These are phyloP conservation scores for Meandrina meandrites DNA, from an alignment of 92 coral and sea anemone genomes.

Conservation along the genomic window DNA sequence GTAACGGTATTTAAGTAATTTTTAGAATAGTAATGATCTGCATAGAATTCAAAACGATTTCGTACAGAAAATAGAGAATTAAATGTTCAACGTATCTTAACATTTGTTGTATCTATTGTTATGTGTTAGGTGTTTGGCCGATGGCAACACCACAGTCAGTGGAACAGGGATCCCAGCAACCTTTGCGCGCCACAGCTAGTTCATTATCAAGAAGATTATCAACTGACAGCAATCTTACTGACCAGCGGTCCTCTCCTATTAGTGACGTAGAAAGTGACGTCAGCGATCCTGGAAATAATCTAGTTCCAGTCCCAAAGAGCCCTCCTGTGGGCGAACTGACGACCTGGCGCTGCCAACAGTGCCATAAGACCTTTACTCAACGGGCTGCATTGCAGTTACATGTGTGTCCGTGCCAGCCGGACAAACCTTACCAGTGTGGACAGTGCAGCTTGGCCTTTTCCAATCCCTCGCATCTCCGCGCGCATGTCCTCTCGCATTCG, in stretches of 20 bases:
- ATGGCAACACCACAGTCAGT: background rate
- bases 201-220: slow-evolving; percentile 2
- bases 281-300: slow-evolving; percentile 14
- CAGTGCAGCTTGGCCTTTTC: slow-evolving; percentile 81
- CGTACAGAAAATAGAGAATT: too few species aligned
- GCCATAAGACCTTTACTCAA: slow-evolving; percentile 81
- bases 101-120: background rate
- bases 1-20: too few species aligned
- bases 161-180: background rate
- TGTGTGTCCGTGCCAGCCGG: slow-evolving; percentile 80
- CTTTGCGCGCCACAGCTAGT: background rate
- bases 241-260: slow-evolving; percentile 26
- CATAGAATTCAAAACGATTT: background rate
- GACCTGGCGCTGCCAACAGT: slow-evolving; percentile 85
- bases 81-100: background rate
- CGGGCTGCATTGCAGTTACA: slow-evolving; percentile 83
- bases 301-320: slow-evolving; percentile 8
- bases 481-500: slow-evolving; percentile 87
- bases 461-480: slow-evolving; percentile 79
- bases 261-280: slow-evolving; percentile 27
- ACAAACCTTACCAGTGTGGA: slow-evolving; percentile 88
- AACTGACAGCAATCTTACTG: slow-evolving; percentile 11
- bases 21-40: too few species aligned
- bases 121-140: background rate
- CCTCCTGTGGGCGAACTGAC: slow-evolving; percentile 54